A percentile compares a stretch with the other conserved stretches of the same genome.
phyloP scores from a whole-genome alignment of 92 coral and sea anemone genomes.

The Epizoanthus ramosus region DNA sequence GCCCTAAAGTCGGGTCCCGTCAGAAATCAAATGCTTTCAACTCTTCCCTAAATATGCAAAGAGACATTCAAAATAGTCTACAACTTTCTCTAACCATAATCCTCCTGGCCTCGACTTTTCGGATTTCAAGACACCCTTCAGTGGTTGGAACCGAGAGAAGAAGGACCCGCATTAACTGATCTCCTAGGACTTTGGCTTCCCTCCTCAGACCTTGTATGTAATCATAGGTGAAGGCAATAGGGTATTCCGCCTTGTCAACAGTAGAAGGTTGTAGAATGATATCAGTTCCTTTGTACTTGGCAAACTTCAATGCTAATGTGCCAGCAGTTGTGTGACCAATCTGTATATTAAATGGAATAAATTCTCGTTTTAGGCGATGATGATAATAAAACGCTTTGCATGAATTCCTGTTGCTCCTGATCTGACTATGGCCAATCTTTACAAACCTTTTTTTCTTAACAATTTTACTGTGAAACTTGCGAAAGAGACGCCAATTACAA shows the following conservation, averaged over 20 bases:
- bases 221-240: constrained; percentile 35
- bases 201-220: constrained; percentile 33
- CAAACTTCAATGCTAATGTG: constrained; percentile 50
- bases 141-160: constrained; percentile 27
- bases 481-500: no score
- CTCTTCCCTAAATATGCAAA: not conserved
- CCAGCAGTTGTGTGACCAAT: constrained; percentile 57
- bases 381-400: no score
- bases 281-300: constrained; percentile 35
- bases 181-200: constrained; percentile 23
- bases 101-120: constrained; percentile 23
- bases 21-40: no score
- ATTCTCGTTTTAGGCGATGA: no score
- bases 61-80: not conserved
- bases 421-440: no score
- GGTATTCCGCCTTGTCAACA: constrained; percentile 37
- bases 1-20: no score
- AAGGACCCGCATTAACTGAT: constrained; percentile 54
- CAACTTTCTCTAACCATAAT: constrained; percentile 19
- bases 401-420: no score
- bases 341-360: constrained; percentile 8
- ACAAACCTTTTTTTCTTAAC: no score
- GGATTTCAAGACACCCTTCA: not conserved
- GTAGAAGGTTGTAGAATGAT: constrained; percentile 45
- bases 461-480: no score